These are phyloP conservation scores for Temnopleurus reevesii DNA, from an alignment of 53 echinoderm and acorn worm species.

Conservation along the genomic window DNA sequence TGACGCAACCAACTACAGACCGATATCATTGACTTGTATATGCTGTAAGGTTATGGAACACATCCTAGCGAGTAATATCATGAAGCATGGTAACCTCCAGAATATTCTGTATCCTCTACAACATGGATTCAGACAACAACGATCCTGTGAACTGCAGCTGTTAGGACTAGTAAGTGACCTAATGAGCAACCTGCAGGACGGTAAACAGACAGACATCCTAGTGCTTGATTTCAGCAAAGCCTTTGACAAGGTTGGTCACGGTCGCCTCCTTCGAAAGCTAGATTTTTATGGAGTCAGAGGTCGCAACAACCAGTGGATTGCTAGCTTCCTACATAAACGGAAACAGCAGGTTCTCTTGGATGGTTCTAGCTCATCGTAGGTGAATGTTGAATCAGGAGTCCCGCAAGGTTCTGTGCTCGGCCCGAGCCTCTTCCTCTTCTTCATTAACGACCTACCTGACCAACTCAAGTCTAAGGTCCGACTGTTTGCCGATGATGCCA, in stretches of 20 bases:
- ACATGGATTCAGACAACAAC: neutral
- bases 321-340: neutral
- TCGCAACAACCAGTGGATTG: neutral
- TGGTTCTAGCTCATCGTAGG: neutral
- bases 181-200: neutral
- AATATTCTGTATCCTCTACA: constrained; percentile 40
- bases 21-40: neutral
- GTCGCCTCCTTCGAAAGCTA: neutral
- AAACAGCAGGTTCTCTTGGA: neutral
- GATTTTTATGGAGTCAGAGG: neutral
- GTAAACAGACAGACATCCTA: neutral
- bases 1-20: constrained; percentile 32
- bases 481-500: neutral
- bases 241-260: neutral
- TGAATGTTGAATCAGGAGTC: neutral
- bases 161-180: neutral
- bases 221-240: neutral
- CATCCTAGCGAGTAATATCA: constrained; percentile 43
- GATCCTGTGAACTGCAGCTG: neutral
- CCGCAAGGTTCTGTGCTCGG: neutral
- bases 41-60: constrained; percentile 17
- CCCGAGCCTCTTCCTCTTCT: neutral
- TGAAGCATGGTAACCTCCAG: constrained; percentile 26
- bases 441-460: neutral
- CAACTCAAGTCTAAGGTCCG: neutral